These are phyloP conservation scores for Plagiodera versicolora DNA, from an alignment of 2,888 invertebrate genomes.

Conservation along the genomic window DNA sequence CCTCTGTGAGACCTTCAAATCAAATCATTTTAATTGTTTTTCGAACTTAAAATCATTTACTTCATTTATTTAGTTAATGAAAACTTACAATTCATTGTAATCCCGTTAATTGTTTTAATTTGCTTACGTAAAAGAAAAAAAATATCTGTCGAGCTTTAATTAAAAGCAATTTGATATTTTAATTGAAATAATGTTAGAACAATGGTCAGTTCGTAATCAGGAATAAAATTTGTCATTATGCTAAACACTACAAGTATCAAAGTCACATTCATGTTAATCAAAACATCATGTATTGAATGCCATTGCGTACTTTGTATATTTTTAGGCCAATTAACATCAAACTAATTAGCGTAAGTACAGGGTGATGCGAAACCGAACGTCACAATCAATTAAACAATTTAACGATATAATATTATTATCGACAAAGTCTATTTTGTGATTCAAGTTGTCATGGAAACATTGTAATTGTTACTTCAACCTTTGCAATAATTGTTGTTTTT, in stretches of 20 bases:
- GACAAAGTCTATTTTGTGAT: neutral
- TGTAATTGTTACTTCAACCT: neutral
- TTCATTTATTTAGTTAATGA: constrained; percentile 33
- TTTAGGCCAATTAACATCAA: neutral
- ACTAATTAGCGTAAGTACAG: neutral
- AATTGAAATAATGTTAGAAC: constrained; percentile 23
- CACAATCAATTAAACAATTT: neutral
- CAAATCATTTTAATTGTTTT: neutral
- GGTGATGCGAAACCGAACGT: neutral
- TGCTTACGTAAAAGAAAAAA: constrained; percentile 28
- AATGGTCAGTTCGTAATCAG: neutral
- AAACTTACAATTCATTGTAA: constrained; percentile 32
- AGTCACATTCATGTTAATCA: neutral
- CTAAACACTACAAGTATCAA: neutral
- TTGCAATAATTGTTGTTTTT: neutral
- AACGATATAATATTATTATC: neutral
- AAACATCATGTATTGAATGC: neutral
- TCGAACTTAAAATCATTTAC: constrained; percentile 1
- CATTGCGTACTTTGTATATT: neutral
- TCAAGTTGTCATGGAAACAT: neutral
- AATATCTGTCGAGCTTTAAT: constrained; percentile 25
- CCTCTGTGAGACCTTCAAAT: neutral
- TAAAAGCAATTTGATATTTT: constrained; percentile 19
- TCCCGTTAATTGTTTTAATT: constrained; percentile 22
- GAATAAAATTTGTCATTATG: neutral